Base-by-base conservation (phyloP, 2,797 vertebrate genomes). In the Mallotus villosus region DNA sequence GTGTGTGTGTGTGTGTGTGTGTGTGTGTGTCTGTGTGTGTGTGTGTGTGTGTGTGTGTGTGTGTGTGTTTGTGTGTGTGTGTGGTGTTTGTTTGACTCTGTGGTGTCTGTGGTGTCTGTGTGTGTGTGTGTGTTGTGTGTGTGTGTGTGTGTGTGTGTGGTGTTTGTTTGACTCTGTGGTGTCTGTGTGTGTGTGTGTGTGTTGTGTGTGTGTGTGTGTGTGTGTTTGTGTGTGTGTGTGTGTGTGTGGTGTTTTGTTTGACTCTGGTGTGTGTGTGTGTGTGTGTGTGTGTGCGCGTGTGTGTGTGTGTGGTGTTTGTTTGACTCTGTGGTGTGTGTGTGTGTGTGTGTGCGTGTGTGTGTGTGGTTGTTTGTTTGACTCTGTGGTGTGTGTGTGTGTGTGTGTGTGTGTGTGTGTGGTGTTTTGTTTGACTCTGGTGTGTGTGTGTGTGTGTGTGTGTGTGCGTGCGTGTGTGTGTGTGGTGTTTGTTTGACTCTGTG, bases 41-140 rank as follows among this genome's bases (percentile, higher is more conserved):
- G n/a, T n/a, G n/a, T n/a, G n/a, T n/a, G n/a, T 41, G 59, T 67
- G 19, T 29, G 22, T 53, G 57, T 68, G 19, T n/a, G 62, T 53
- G 57, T 32, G 34, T 62, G 5, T 11, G 0, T n/a, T n/a, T n/a
- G n/a, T n/a, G 8, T 12, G 32, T 41, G 22, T 58, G 17, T 34
- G 58, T 11, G 58, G 58, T 29, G 12, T 32, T n/a, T n/a, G n/a
- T n/a, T 11, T 63, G 16, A 11, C 24, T 64, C 58, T 65, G 5
- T n/a, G n/a, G n/a, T n/a, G n/a, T n/a, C n/a, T n/a, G n/a, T n/a
- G n/a, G n/a, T n/a, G n/a, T 41, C 51, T 67, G 19, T 29, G 22
- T 53, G 57, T 68, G 19, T n/a, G 62, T 53, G 57, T 32, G 34
- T 62, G 5, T 11, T n/a, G n/a, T n/a, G n/a, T n/a, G n/a, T n/a